phyloP scores from a whole-genome alignment of 2,113 vertebrate genomes.

The Motacilla tschutschensis region DNA sequence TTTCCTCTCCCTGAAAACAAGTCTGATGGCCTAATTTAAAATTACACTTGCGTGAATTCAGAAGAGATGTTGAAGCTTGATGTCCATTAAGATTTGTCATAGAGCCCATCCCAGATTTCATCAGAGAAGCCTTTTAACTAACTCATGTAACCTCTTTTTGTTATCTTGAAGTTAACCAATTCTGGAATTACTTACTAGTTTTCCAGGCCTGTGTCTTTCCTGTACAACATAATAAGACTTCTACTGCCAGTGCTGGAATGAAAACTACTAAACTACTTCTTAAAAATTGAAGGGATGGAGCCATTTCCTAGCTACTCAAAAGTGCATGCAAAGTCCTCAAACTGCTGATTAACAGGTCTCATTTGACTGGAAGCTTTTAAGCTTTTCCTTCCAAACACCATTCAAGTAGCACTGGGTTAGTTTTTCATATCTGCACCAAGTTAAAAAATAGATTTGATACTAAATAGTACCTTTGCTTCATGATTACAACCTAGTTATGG shows the following conservation, averaged over 20 bases:
- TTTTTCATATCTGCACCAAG: not conserved
- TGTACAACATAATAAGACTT: not conserved
- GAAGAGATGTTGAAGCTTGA: constrained; percentile 5
- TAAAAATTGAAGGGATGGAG: not conserved
- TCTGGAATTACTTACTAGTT: not conserved
- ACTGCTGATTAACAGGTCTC: not conserved
- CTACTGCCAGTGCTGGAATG: not conserved
- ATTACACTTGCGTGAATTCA: not conserved
- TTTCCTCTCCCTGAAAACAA: constrained; percentile 4
- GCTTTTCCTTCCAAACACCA: not conserved
- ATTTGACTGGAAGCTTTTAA: not conserved
- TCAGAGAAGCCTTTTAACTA: not conserved
- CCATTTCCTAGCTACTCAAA: not conserved
- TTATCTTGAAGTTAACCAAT: not conserved
- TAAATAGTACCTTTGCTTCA: not conserved
- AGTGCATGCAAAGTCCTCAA: not conserved
- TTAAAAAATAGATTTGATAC: not conserved
- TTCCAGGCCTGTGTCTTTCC: not conserved
- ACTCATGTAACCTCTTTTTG: not conserved
- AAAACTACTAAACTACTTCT: not conserved
- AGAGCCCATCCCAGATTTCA: not conserved
- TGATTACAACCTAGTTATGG: not conserved
- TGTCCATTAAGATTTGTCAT: not conserved
- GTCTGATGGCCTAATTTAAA: not conserved
- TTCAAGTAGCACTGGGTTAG: not conserved